Conservation (phyloP, 1,140 invertebrate species). For the Onthophagus taurus region DNA sequence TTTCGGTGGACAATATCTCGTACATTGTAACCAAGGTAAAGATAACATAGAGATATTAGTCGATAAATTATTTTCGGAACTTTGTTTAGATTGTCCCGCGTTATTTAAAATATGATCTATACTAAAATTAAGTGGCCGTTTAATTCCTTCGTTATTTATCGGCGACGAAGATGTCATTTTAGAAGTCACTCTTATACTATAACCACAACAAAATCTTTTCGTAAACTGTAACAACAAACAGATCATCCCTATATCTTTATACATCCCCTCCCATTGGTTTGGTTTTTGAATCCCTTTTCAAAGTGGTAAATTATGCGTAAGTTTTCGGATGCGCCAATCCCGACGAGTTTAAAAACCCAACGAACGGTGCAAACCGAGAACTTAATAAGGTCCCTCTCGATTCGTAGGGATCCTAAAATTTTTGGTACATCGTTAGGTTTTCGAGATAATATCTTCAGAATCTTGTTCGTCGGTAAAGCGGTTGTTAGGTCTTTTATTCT, state of each 20-base stretch:
- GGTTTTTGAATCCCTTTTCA: slow-evolving; percentile 14
- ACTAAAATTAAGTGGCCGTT: slow-evolving; percentile 37
- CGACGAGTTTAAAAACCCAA: no score
- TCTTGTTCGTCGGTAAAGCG: no score
- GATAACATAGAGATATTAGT: slow-evolving; percentile 12
- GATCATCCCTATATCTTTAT: slow-evolving; percentile 20
- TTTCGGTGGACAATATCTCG: slow-evolving; percentile 63
- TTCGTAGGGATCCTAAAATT: no score
- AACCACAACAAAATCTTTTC: not conserved
- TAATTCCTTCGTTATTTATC: slow-evolving; percentile 7
- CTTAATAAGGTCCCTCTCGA: no score
- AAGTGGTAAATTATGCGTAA: slow-evolving; percentile 30
- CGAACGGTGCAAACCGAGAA: no score
- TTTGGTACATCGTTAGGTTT: no score
- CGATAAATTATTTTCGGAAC: slow-evolving; percentile 12
- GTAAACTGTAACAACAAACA: slow-evolving; percentile 4
- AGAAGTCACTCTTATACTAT: slow-evolving; percentile 9
- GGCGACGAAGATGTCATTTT: slow-evolving; percentile 11
- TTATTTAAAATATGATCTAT: slow-evolving; percentile 44
- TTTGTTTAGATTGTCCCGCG: slow-evolving; percentile 27
- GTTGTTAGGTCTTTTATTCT: no score
- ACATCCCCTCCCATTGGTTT: slow-evolving; percentile 16
- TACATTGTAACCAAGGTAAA: slow-evolving; percentile 60
- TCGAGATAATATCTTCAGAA: no score
- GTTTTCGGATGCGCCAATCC: no score